Conservation (phyloP, 2,113 vertebrate genomes). For the Charadrius vociferus region DNA sequence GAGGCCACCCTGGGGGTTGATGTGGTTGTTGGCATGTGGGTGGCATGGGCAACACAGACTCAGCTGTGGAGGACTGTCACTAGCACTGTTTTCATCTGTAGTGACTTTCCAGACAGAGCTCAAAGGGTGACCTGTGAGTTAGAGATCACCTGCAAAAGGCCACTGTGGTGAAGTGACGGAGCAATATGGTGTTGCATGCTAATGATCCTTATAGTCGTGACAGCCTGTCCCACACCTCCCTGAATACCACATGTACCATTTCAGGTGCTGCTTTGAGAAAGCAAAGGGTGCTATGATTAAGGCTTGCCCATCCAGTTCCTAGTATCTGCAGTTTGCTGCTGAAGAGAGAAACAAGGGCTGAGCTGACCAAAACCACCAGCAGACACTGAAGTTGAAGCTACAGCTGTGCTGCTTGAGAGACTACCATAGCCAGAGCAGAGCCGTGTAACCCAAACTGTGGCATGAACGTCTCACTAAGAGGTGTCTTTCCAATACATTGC, state of each 20-base stretch:
- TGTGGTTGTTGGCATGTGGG: background rate
- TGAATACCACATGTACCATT: background rate
- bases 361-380: background rate
- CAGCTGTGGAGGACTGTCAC: background rate
- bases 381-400: background rate
- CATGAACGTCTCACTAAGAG: background rate
- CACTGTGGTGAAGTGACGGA: background rate
- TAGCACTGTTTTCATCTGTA: background rate
- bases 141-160: background rate
- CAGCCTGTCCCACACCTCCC: background rate
- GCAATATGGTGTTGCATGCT: background rate
- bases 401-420: background rate
- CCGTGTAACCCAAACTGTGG: background rate
- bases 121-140: background rate
- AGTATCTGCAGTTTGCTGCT: background rate
- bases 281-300: background rate
- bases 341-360: background rate
- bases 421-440: background rate
- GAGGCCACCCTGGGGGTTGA: background rate
- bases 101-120: background rate
- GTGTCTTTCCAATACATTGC: background rate
- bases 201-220: background rate
- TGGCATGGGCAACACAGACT: background rate
- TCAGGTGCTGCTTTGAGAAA: background rate
- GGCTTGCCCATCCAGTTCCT: background rate